Base-by-base conservation (phyloP, 2,113 vertebrate species). In the Bubo blakistoni region DNA sequence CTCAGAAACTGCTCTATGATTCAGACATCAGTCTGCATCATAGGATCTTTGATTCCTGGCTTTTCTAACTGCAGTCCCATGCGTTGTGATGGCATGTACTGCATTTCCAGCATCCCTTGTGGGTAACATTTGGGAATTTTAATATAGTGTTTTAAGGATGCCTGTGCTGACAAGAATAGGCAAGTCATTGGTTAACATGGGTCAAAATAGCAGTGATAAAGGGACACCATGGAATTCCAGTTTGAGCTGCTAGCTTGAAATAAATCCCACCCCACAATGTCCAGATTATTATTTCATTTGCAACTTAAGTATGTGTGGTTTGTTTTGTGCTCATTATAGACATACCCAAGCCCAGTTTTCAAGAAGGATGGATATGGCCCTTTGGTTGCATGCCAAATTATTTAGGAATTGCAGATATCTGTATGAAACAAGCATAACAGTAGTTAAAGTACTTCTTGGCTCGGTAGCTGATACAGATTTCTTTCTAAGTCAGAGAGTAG, bases 391-490 rank as follows among this genome's bases (percentile, higher is more conserved):
- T 74, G 62, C 81, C 58, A 67, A 26, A 57, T 88, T 74, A 70
- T 62, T 59, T 81, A 74, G 59, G 73, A 73, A 74, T 51, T 92
- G 59, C 76, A 81, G 88, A 58, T 90, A 70, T 87, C 58, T 71
- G 46, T 88, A 85, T 44, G 62, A 46, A 97, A 55, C 47, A 96
- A 83, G 38, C 42, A 19, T 63, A 66, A 73, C 81, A 54, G 81
- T 72, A 94, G 96, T 95, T 94, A 44, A 93, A 95, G 72, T 47
- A 44, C 66, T 79, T 79, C 58, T 91, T 93, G 95, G 78, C 94
- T 96, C 87, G 47, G 89, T 93, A 81, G 76, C 85, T 4, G 3
- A 86, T 90, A 65, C 0, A 2, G 52, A 79, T 96, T 95, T 93
- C 88, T 90, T 94, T 84, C 55, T 79, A 88, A 97, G 40, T 95